Evolutionary conservation across 2,113 vertebrate species (phyloP).

Genomic region (Phodopus roborovskii): DNA sequence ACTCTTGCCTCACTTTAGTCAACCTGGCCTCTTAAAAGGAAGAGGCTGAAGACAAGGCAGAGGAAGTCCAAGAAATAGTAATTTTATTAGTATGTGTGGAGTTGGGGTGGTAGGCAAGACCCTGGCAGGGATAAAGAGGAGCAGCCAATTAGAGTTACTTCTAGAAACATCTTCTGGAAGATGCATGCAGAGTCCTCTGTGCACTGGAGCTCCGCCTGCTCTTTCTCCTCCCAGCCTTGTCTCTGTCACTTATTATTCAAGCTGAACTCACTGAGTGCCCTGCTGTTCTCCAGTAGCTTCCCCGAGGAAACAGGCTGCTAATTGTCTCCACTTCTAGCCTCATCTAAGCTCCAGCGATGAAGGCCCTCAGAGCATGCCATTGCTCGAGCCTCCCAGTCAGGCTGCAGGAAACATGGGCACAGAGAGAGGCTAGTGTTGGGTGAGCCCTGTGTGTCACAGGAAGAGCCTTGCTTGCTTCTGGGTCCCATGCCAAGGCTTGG

Average conservation of each 20-base stretch:
- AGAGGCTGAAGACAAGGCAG: background rate
- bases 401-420: background rate
- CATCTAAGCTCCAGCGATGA: background rate
- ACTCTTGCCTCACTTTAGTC: background rate
- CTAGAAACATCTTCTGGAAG: background rate
- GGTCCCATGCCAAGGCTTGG: background rate
- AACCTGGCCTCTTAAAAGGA: background rate
- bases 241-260: background rate
- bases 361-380: background rate
- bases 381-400: background rate
- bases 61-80: no score
- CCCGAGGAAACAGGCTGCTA: background rate
- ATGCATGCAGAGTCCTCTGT: background rate
- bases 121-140: background rate
- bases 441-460: background rate
- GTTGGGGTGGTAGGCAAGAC: background rate
- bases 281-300: background rate
- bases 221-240: background rate
- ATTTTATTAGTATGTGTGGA: background rate
- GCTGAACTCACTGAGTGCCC: background rate
- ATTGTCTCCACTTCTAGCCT: background rate
- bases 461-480: background rate
- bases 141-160: background rate
- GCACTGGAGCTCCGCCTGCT: background rate
- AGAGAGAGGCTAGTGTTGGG: fast-evolving